Conservation (phyloP, 2,888 invertebrate species). For the Terebella lapidaria region DNA sequence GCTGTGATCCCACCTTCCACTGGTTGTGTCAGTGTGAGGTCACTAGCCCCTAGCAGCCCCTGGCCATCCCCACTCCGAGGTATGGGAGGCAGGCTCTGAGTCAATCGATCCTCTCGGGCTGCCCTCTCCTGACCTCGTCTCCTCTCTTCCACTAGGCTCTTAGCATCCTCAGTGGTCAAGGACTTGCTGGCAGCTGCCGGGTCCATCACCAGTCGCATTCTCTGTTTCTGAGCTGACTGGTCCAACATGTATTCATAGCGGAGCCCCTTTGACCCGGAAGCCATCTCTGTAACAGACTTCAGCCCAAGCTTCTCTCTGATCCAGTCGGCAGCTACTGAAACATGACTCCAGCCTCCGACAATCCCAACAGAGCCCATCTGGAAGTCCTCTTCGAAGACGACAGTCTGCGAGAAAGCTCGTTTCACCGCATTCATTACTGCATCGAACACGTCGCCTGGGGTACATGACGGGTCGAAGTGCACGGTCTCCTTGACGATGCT, state of each 20-base stretch:
- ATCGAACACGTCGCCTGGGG: not conserved
- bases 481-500: not conserved
- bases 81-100: not conserved
- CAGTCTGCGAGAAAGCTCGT: not conserved
- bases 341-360: not conserved
- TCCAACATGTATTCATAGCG: not conserved
- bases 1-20: too few relatives aligned
- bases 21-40: too few relatives aligned
- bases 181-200: not conserved
- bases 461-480: not conserved
- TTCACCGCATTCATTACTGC: not conserved
- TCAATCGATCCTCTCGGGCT: not conserved
- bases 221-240: not conserved
- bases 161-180: not conserved
- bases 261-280: not conserved
- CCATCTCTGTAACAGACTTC: not conserved
- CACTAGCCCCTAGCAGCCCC: too few relatives aligned
- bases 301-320: not conserved
- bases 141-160: not conserved
- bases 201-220: not conserved
- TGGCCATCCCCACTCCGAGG: not conserved
- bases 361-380: not conserved
- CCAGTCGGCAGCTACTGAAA: not conserved
- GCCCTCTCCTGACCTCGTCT: not conserved
- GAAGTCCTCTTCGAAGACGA: not conserved